Conservation (phyloP, 2,797 vertebrate species). For the Chloroceryle inda region DNA sequence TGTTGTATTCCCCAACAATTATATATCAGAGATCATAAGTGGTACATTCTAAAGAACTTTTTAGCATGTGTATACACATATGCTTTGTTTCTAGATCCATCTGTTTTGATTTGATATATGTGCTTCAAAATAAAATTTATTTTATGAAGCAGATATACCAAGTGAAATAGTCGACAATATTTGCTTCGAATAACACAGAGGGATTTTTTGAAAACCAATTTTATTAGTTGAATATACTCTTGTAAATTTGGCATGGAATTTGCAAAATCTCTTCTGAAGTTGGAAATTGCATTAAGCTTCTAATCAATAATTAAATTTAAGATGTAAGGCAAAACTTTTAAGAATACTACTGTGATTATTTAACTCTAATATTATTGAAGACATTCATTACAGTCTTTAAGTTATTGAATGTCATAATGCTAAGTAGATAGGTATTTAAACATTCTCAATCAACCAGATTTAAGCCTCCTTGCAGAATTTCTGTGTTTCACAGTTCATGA, state of each 20-base stretch:
- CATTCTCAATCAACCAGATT: background rate
- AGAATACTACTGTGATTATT: background rate
- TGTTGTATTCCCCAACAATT: slow-evolving; percentile 47
- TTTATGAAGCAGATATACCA: slow-evolving; percentile 46
- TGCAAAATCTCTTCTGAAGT: background rate
- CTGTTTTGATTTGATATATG: slow-evolving; percentile 70
- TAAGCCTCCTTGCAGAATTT: background rate
- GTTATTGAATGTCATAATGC: background rate
- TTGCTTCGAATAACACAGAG: background rate
- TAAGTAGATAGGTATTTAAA: background rate
- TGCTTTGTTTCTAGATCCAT: slow-evolving; percentile 71
- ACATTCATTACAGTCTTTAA: background rate
- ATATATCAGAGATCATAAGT: background rate
- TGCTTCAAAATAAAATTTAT: slow-evolving; percentile 67
- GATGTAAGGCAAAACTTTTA: background rate
- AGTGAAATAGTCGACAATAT: slow-evolving; percentile 19
- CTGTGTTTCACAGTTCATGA: background rate
- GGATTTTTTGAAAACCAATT: background rate
- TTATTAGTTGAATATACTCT: background rate
- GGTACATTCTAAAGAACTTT: slow-evolving; percentile 68
- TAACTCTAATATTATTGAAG: background rate
- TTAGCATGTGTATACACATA: slow-evolving; percentile 75
- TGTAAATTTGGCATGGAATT: background rate
- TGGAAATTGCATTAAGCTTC: background rate
- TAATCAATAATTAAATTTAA: background rate